Base-by-base conservation (phyloP, 2,888 invertebrate genomes). In the Lasioglossum morio region DNA sequence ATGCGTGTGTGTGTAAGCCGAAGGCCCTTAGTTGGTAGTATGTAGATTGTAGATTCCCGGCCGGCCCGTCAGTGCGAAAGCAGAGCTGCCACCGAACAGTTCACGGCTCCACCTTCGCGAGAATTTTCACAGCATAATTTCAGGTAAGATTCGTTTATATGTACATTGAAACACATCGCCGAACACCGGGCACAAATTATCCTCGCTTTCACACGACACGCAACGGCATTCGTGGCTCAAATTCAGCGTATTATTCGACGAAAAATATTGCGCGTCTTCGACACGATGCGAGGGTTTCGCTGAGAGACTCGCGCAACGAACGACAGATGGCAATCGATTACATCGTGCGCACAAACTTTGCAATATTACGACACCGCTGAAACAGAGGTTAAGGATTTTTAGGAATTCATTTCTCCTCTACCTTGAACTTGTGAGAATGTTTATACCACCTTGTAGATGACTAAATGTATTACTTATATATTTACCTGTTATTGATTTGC, bases 241-340 rank as follows among this genome's bases (percentile, higher is more conserved):
- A 46, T 48, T 48, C 14, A 30, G 34, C 46, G 37, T 66, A 57
- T n/a, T n/a, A 79, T 76, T 34, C 12, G 12, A 14, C 46, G 10
- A 79, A 79, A 79, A 85, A 53, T 72, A 53, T 72, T 10, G 10
- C 8, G 16, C 48, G 14, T 37, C 16, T 27, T 7, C 57, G 85
- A 75, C 16, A 12, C 46, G 16, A 34, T 72, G 46, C 23, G 12
- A 34, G 27, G 37, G 30, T 66, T 27, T 43, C 16, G 10, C 4
- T 16, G 66, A 82, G 66, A 82, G 46, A 57, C 89, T 86, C n/a
- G 43, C 34, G 8, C 43, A 27, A 53, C 14, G 60, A 34, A 82
- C 89, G 84, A 4, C 77, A 90, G 89, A 89, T 90, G 89, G 84
- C 82, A 57, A 84, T 77, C 78, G 72, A 82, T 84, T 70, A 46